Evolutionary conservation across 2,888 invertebrate species (phyloP).

Genomic region (Caenorhabditis panamensis): DNA sequence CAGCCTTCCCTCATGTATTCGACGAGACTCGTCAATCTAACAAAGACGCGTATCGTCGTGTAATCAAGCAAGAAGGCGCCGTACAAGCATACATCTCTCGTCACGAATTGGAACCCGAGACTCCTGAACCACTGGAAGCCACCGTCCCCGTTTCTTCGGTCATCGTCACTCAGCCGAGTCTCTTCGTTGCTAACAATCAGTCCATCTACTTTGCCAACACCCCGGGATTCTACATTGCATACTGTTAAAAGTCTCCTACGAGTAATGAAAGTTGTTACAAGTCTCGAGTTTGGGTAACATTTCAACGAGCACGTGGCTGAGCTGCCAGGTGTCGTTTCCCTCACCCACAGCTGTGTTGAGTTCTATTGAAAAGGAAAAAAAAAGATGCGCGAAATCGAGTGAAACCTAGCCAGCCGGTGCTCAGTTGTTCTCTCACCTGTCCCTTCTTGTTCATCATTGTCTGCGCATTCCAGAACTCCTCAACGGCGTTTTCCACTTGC

Average conservation of each 20-base stretch:
- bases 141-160: background rate
- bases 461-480: conserved; percentile 46
- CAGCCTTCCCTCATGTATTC: conserved; percentile 28
- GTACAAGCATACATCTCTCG: conserved; percentile 32
- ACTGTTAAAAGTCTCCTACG: conserved; percentile 4
- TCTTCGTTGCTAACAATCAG: no score
- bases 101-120: conserved; percentile 1
- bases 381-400: conserved; percentile 1
- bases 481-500: conserved; percentile 32
- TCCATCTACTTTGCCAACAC: background rate
- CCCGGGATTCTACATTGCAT: conserved; percentile 10
- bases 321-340: background rate
- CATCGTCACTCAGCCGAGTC: background rate
- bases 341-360: conserved; percentile 3
- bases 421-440: conserved; percentile 28
- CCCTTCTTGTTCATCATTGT: conserved; percentile 47
- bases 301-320: background rate
- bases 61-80: conserved; percentile 15
- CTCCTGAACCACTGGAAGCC: background rate
- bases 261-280: background rate
- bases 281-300: no score
- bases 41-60: conserved; percentile 26
- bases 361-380: background rate
- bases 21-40: background rate
- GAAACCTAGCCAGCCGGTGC: background rate